Percentiles rank a stretch among this genome's conserved stretches.
Conservation (phyloP, 2,888 invertebrate genomes). For the Eupithecia inturbata region DNA sequence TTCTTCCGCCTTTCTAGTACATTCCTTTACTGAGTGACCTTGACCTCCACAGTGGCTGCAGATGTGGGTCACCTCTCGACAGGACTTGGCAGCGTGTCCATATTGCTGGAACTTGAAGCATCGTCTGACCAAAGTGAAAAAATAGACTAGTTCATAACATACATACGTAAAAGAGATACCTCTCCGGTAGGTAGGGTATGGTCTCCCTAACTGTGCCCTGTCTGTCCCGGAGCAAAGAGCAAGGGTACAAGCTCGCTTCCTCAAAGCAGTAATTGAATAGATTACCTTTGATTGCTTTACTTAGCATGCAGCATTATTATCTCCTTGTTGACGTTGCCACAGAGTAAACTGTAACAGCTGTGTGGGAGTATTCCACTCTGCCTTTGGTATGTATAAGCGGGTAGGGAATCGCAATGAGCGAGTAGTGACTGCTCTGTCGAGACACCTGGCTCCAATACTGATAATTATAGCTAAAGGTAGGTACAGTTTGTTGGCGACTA, state of each 20-base stretch:
- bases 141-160: neutral
- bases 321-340: conserved; percentile 34
- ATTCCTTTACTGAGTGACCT: no score
- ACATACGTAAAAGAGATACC: neutral
- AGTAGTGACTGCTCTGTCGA: neutral
- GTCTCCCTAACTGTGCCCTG: neutral
- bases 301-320: conserved; percentile 33
- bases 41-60: no score
- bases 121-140: no score
- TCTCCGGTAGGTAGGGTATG: neutral
- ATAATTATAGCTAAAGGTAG: neutral
- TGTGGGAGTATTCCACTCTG: conserved; percentile 14
- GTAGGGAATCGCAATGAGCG: neutral
- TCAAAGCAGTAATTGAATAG: conserved; percentile 33
- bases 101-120: no score
- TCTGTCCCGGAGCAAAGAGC: neutral
- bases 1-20: no score
- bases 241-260: conserved; percentile 13
- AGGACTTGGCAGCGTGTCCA: no score
- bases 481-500: neutral
- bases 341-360: conserved; percentile 2
- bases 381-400: neutral
- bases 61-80: no score
- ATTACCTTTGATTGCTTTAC: conserved; percentile 37
- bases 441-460: neutral